Evolutionary conservation across 2,888 invertebrate genomes (phyloP).

Genomic region (Tridacna crocea): DNA sequence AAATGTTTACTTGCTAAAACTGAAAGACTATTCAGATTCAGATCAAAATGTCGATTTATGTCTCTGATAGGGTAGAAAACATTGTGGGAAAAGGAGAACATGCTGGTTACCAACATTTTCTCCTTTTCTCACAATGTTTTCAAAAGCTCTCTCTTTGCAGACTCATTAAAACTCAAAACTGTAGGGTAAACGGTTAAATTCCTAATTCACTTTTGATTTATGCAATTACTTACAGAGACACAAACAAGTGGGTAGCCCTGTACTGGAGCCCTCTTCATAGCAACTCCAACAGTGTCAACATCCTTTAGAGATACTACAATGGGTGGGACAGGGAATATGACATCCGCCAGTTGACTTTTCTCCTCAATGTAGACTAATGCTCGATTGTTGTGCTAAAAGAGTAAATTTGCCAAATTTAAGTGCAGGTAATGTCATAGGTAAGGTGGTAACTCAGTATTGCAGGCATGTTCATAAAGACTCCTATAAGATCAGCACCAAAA

Average conservation of each 20-base stretch:
- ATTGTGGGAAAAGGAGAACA: too few relatives aligned
- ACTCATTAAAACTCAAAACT: too few relatives aligned
- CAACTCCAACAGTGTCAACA: constrained; percentile 72
- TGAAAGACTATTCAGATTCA: too few relatives aligned
- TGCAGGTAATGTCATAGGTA: too few relatives aligned
- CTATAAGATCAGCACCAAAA: too few relatives aligned
- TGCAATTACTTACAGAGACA: constrained; percentile 80
- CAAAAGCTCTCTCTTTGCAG: not conserved
- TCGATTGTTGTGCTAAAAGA: constrained; percentile 63
- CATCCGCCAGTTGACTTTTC: constrained; percentile 80
- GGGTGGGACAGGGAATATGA: constrained; percentile 82
- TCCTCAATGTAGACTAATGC: constrained; percentile 83
- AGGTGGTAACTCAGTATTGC: too few relatives aligned
- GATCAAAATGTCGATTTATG: too few relatives aligned
- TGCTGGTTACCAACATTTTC: not conserved
- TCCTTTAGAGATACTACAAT: constrained; percentile 82
- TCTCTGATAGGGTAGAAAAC: too few relatives aligned
- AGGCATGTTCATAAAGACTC: too few relatives aligned
- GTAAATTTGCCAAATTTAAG: too few relatives aligned
- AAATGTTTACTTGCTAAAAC: too few relatives aligned
- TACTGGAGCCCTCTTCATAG: constrained; percentile 69
- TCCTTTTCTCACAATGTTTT: not conserved
- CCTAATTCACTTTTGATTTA: not conserved
- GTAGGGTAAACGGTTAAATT: not conserved
- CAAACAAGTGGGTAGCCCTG: constrained; percentile 84